phyloP scores from a whole-genome alignment of 2,797 vertebrate species.

The Pseudopleuronectes americanus region DNA sequence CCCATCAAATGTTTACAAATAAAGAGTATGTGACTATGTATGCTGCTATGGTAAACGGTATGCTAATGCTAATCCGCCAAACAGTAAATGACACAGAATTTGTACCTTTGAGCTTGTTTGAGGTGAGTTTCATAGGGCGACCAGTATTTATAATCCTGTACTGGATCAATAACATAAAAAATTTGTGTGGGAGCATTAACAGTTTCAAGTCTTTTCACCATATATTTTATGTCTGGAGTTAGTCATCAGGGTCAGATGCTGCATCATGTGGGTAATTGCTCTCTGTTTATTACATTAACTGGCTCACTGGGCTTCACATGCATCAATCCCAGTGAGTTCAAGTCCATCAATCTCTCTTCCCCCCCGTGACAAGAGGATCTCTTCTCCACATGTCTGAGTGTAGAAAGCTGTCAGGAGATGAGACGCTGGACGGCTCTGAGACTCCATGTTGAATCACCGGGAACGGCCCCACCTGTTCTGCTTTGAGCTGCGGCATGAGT shows the following conservation, averaged over 20 bases:
- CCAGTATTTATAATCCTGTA: neutral
- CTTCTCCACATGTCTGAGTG: constrained; percentile 48
- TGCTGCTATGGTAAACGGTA: neutral
- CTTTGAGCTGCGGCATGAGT: constrained; percentile 62
- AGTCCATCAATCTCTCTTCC: constrained; percentile 48
- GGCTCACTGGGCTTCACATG: constrained; percentile 26
- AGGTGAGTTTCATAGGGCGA: no score
- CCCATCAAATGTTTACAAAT: no score
- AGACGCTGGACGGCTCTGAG: constrained; percentile 43
- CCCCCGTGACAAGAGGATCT: constrained; percentile 31
- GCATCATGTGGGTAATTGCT: constrained; percentile 15
- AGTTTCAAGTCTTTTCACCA: neutral
- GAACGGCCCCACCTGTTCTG: constrained; percentile 59
- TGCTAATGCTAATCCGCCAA: neutral
- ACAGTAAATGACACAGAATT: neutral
- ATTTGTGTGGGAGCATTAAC: neutral
- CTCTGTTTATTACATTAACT: constrained; percentile 52
- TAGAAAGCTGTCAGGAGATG: constrained; percentile 41
- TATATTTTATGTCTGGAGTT: neutral
- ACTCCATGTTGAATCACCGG: constrained; percentile 53
- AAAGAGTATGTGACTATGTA: no score
- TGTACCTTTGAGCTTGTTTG: no score
- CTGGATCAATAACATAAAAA: neutral
- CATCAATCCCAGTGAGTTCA: constrained; percentile 17
- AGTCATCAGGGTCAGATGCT: constrained; percentile 12